phyloP scores from a whole-genome alignment of 2,797 vertebrate species.

The Epinephelus coioides region DNA sequence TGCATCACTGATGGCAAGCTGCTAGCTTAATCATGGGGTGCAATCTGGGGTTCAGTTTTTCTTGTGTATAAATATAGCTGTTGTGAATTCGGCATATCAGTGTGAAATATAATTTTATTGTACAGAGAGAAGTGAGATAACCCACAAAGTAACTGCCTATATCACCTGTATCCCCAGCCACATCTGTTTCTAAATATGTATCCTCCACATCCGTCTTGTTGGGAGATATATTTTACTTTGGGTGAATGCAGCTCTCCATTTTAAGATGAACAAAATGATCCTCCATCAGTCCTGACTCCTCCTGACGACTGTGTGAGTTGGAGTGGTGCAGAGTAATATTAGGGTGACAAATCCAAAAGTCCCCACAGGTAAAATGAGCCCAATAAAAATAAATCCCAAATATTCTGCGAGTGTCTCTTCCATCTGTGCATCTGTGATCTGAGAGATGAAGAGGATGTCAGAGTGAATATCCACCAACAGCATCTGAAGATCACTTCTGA shows the following conservation, averaged over 20 bases:
- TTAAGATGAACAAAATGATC: neutral
- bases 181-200: neutral
- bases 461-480: slow-evolving; percentile 35
- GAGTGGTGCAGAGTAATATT: neutral
- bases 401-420: slow-evolving; percentile 24
- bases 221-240: neutral
- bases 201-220: neutral
- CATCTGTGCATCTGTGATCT: slow-evolving; percentile 29
- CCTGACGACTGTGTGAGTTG: neutral
- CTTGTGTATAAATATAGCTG: neutral
- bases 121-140: neutral
- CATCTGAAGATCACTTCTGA: slow-evolving; percentile 46
- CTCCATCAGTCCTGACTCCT: neutral
- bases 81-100: neutral
- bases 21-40: too few relatives aligned
- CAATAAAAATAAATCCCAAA: slow-evolving; percentile 50
- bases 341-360: slow-evolving; percentile 19
- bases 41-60: too few relatives aligned
- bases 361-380: slow-evolving; percentile 32
- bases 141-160: too few relatives aligned
- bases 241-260: neutral
- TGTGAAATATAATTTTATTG: neutral
- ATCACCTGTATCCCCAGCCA: neutral
- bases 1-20: too few relatives aligned
- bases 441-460: slow-evolving; percentile 41